Conservation (phyloP, 2,888 invertebrate genomes). For the Melanostoma mellinum region DNA sequence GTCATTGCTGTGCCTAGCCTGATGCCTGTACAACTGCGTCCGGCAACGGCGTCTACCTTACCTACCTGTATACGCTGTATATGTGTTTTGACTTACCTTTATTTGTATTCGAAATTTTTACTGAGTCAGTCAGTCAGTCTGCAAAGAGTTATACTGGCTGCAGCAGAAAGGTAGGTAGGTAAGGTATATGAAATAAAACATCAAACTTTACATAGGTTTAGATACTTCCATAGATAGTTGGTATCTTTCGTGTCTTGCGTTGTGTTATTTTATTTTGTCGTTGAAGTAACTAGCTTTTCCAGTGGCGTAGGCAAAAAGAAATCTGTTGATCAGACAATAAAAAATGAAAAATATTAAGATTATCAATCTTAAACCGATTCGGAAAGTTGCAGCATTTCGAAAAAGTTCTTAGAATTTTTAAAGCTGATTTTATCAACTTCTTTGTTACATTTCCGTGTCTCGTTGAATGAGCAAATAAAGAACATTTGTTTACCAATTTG, state of each 20-base stretch:
- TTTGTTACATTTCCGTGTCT: too few species aligned
- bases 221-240: slow-evolving; percentile 9
- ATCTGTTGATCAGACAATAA: too few species aligned
- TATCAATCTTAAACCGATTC: too few species aligned
- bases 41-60: slow-evolving; percentile 14
- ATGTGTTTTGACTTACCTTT: slow-evolving; percentile 43
- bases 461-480: too few species aligned
- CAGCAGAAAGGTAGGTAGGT: neutral
- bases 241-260: slow-evolving; percentile 8
- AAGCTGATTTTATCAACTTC: too few species aligned
- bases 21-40: neutral
- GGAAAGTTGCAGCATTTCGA: too few species aligned
- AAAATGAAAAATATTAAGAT: too few species aligned
- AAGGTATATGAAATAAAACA: slow-evolving; percentile 35
- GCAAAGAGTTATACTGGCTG: slow-evolving; percentile 45
- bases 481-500: too few species aligned
- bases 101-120: slow-evolving; percentile 58
- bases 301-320: slow-evolving; percentile 5
- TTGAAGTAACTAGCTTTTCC: neutral
- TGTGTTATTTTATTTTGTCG: slow-evolving; percentile 17
- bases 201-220: neutral
- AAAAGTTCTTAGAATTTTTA: too few species aligned
- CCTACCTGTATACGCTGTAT: slow-evolving; percentile 4
- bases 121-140: slow-evolving; percentile 60
- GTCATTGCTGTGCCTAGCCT: too few species aligned